Base-by-base conservation (phyloP, 1,140 invertebrate species). In the silkworm (Bombyx mori) region DNA sequence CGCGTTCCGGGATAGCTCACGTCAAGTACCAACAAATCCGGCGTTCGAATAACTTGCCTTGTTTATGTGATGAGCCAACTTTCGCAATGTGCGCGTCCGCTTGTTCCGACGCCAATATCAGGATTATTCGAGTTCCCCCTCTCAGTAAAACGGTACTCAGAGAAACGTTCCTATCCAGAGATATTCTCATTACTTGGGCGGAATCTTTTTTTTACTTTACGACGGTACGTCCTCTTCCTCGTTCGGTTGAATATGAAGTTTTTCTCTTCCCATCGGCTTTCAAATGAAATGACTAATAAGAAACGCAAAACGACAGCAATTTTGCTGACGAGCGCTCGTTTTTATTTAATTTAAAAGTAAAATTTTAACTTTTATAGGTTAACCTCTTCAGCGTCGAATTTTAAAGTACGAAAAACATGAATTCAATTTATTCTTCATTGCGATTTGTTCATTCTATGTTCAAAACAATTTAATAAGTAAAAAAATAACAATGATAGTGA, bases 251-350 rank as follows among this genome's bases (percentile, higher is more conserved):
- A 65, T 73, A 70, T 67, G 60, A 72, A 79, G 65, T 72, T 77
- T 74, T 71, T 68, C 75, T 69, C 65, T 58, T 57, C 60, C 61
- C 70, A 72, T 71, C 61, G 66, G 46, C 63, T 52, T 52, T 55
- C 54, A 56, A 77, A 60, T 70, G 75, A 75, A 80, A 75, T 73
- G 75, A 78, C 69, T 75, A 77, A 80, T 80, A 80, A 80, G 74
- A 71, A 74, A 77, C 61, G 71, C 74, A 71, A 18, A 72, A 75
- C 73, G 73, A 75, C 72, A 66, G 76, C 73, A 77, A 77, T 79
- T 70, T 35, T 69, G 65, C 67, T 69, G 60, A 65, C 63, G 65
- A 67, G 62, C 63, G 56, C 62, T 46, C 46, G 26, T 66, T 61
- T 70, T 58, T 61, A 66, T 69, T 77, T 76, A 77, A 77, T 79